phyloP scores from a whole-genome alignment of 2,113 vertebrate genomes.

The Anser brachyrhynchus region DNA sequence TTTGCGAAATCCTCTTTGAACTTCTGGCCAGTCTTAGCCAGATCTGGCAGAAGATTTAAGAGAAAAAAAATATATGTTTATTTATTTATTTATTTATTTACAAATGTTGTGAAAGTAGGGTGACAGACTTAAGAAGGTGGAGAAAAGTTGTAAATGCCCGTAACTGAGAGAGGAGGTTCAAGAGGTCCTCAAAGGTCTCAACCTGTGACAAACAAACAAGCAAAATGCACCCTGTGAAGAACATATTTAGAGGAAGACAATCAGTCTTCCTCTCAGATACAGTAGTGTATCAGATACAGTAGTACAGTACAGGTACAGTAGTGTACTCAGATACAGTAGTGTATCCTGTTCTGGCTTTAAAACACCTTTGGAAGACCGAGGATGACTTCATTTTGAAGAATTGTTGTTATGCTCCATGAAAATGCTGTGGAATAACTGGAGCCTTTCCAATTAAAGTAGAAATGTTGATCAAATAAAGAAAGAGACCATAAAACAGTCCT shows the following conservation, averaged over 20 bases:
- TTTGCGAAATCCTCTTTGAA: not conserved
- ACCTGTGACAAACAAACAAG: not conserved
- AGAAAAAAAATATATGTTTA: not conserved
- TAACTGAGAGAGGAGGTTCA: not conserved
- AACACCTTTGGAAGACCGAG: not conserved
- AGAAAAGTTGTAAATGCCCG: not conserved
- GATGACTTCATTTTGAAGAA: not conserved
- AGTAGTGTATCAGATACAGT: no score
- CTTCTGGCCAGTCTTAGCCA: not conserved
- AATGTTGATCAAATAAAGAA: slow-evolving; percentile 5
- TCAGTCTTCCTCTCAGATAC: no score
- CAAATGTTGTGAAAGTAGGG: not conserved
- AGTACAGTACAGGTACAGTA: no score
- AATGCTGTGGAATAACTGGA: not conserved
- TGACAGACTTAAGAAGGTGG: not conserved
- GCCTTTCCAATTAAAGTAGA: not conserved
- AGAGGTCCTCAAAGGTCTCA: not conserved
- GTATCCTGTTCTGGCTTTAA: not conserved
- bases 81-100: not conserved
- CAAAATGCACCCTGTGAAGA: not conserved
- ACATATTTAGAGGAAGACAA: not conserved
- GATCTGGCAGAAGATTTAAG: not conserved
- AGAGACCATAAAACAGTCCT: not conserved
- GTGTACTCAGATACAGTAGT: not conserved
- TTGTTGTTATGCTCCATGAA: not conserved